Base-by-base conservation (phyloP, 2,888 invertebrate species). In the Diaprepes abbreviatus region DNA sequence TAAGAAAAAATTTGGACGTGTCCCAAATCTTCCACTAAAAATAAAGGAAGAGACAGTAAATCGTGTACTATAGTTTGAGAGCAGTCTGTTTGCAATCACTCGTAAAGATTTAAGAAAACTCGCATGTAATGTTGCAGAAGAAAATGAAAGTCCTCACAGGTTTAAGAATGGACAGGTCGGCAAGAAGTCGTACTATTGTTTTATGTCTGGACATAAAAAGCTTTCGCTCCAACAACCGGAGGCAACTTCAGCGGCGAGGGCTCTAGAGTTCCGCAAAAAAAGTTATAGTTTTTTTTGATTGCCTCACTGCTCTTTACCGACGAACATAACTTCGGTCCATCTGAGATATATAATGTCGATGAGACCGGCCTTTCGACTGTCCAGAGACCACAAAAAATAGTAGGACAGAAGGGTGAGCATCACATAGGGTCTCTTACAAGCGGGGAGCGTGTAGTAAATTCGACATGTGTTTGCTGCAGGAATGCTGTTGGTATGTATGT, bases 371-470 rank as follows among this genome's bases (percentile, higher is more conserved):
- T 40, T 40, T 40, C 14, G 5, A 40, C 16, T 2, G 14, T 40
- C 3, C 40, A 40, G 40, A 40, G 14, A 40, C 40, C 36, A 10
- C 50, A 50, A 31, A 50, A 50, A 31, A 19, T 50, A 1, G 6
- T 50, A 19, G 24, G 24, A 50, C n/a, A 3, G 12, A 50, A 19
- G 12, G 50, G 21, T 7, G 19, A 50, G 31, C 17, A 31, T 19
- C 72, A 76, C 66, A 58, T 76, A 14, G 74, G 74, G 9, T 14
- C 36, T 21, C 17, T 76, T 12, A 36, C 75, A 6, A 75, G 74
- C 68, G 74, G 72, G 16, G 77, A 77, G 71, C 38, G 75, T 66
- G 74, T 73, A 6, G 62, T 69, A 14, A 74, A 74, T 40, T 73
- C 71, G 10, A 78, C 76, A 38, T 38, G 71, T 9, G 74, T 77